Evolutionary conservation across 1,140 invertebrate species (phyloP).

Genomic region (Drosophila biarmipes): DNA sequence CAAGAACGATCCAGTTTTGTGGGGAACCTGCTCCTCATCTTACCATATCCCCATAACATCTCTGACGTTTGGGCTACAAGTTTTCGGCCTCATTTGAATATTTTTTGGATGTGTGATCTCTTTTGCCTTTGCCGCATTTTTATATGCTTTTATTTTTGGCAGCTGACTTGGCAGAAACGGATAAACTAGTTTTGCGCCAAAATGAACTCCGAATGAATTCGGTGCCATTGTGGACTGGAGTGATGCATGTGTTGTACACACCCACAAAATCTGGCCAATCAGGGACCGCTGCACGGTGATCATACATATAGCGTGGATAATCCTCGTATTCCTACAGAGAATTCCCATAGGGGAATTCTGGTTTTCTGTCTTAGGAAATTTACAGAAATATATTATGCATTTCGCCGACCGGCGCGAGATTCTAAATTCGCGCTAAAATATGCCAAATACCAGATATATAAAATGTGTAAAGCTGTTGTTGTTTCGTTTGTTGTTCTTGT

Average conservation of each 20-base stretch:
- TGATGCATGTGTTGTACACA: slow-evolving; percentile 31
- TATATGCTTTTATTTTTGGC: slow-evolving; percentile 1
- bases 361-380: slow-evolving; percentile 27
- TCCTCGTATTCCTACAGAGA: neutral
- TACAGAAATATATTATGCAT: slow-evolving; percentile 20
- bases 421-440: slow-evolving; percentile 35
- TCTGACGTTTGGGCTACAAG: slow-evolving; percentile 20
- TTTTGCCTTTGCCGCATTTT: slow-evolving; percentile 27
- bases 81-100: slow-evolving; percentile 25
- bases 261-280: slow-evolving; percentile 39
- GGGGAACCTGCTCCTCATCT: slow-evolving; percentile 20
- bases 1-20: slow-evolving; percentile 10
- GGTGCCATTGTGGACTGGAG: slow-evolving; percentile 5
- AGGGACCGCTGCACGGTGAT: slow-evolving; percentile 1
- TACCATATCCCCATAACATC: slow-evolving; percentile 12
- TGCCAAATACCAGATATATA: slow-evolving; percentile 34
- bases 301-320: neutral
- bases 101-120: slow-evolving; percentile 20
- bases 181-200: slow-evolving; percentile 45
- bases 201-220: slow-evolving; percentile 12
- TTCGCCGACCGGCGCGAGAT: slow-evolving; percentile 11
- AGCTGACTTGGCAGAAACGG: slow-evolving; percentile 18
- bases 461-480: slow-evolving; percentile 44
- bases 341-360: neutral
- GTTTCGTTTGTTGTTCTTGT: slow-evolving; percentile 46